Base-by-base conservation (phyloP, 2,113 vertebrate genomes). In the Athene noctua region DNA sequence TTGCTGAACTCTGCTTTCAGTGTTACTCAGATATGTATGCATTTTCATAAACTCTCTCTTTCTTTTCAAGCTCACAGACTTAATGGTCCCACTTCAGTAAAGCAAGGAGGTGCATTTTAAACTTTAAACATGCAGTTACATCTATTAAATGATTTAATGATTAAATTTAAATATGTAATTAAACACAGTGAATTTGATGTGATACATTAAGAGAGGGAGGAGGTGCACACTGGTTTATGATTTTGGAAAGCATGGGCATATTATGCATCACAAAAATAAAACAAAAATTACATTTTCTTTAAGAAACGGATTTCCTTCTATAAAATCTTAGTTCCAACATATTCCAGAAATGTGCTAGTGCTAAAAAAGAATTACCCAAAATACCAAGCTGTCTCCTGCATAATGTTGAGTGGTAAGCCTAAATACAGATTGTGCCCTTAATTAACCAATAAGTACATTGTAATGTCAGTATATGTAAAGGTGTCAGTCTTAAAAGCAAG, bases 1-100 rank as follows among this genome's bases (percentile, higher is more conserved):
- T 51, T 91, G 87, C 90, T 96, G 90, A 96, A 96, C 94, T 96
- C 72, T 88, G 73, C 68, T 68, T 93, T 92, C 81, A 73, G 54
- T 80, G 90, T 79, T 94, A 86, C 74, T 75, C 70, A 90, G 78
- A 82, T 78, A 62, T 44, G 66, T 63, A 40, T 19, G 44, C 49
- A 80, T 90, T 93, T 88, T 93, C 87, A 94, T 91, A 94, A 96
- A 92, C 72, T 73, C 46, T n/a, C n/a, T 27, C 78, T 57, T 82
- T 85, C 86, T 91, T 93, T 91, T 83, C 71, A 94, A 61, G 40
- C 61, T 89, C 23, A 90, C 51, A 96, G 63, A 67, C 70, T 71
- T 88, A 80, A 83, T 92, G 65, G 54, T 51, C 51, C 32, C 51
- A n/a, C 73, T 80, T 90, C 47, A 92, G 91, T 36, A 86, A 88